Evolutionary conservation across 2,113 vertebrate genomes (phyloP), one percentile per base, ranked within the genome.

Genomic region (Alouatta palliata): DNA sequence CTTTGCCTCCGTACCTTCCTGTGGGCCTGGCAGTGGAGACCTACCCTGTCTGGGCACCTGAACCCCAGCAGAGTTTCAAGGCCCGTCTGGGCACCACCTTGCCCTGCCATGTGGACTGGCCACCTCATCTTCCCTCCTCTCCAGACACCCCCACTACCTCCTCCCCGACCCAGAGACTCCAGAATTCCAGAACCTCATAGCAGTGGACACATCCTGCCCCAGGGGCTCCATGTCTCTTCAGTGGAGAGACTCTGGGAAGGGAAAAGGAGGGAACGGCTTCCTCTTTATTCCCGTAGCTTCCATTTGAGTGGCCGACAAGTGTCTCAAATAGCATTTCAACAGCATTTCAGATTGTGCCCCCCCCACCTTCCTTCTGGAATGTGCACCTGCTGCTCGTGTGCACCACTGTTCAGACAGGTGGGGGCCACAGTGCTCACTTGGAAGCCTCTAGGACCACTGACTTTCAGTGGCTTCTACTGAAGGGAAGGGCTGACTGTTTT

Each of bases 141-240:
- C 27, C 43, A 20, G 45, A 27, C 11, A 30, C 13, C 45, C 2
- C 54, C 66, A 19, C 66, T 16, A 68, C 32, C 32, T 35, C 32
- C 61, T 64, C 13, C 43, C 1, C 45, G 13, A 32, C 43, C 81
- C 13, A 20, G 30, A 25, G 87, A 68, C n/a, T 73, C 11, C 12
- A 49, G 47, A 49, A n/a, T 49, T 43, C 43, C 1, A 0, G 17
- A 12, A 19, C 8, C 27, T 47, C 8, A 16, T 11, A 2, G 5
- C n/a, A 32, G 17, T 16, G 54, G 30, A 21, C 1, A n/a, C 25
- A 10, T 27, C 8, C 5, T 20, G 9, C 3, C 6, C 35, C 37
- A 6, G 25, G n/a, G 76, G 19, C n/a, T 1, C 0, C 0, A 0
- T 25, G 12, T 75, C 45, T 35, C 54, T 23, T 40, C 73, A 43